Percentiles rank a stretch among this genome's conserved stretches.
Evolutionary conservation across 2,888 invertebrate species (phyloP).

Genomic region (Drosophila imparisetae): DNA sequence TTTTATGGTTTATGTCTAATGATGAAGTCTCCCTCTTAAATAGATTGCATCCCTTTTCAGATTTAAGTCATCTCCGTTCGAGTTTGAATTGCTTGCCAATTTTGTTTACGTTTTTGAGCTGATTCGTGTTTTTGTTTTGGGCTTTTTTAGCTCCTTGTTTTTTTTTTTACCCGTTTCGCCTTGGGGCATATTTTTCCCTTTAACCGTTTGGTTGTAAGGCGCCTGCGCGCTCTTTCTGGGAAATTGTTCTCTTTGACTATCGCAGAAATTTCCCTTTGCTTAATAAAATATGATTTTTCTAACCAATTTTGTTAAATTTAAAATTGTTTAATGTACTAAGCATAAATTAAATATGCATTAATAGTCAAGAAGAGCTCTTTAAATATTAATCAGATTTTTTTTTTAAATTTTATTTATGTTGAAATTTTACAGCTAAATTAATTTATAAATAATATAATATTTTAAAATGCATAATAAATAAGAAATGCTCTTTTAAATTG

Average conservation of each 20-base stretch:
- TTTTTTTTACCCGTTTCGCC: conserved; percentile 49
- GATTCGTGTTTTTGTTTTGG: conserved; percentile 54
- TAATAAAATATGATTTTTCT: background rate
- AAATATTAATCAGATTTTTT: background rate
- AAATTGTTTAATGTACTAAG: background rate
- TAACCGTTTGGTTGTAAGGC: conserved; percentile 48
- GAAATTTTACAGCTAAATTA: background rate
- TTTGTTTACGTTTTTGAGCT: conserved; percentile 59
- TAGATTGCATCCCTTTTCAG: background rate
- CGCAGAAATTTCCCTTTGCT: conserved; percentile 8
- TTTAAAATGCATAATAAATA: background rate
- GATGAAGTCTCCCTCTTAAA: background rate
- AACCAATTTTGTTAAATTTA: background rate
- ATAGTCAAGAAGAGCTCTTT: background rate
- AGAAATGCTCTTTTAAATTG: background rate
- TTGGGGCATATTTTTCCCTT: conserved; percentile 19
- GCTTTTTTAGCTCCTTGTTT: conserved; percentile 48
- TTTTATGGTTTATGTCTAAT: background rate
- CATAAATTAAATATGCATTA: background rate
- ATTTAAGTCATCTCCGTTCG: background rate
- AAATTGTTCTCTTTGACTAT: conserved; percentile 39
- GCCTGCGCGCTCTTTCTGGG: conserved; percentile 58
- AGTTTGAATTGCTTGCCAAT: conserved; percentile 2
- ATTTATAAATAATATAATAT: background rate
- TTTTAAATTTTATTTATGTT: background rate